Percentiles rank a stretch among this genome's conserved stretches.
Evolutionary conservation across 2,888 invertebrate species (phyloP).

Genomic region (Amiota mariae): DNA sequence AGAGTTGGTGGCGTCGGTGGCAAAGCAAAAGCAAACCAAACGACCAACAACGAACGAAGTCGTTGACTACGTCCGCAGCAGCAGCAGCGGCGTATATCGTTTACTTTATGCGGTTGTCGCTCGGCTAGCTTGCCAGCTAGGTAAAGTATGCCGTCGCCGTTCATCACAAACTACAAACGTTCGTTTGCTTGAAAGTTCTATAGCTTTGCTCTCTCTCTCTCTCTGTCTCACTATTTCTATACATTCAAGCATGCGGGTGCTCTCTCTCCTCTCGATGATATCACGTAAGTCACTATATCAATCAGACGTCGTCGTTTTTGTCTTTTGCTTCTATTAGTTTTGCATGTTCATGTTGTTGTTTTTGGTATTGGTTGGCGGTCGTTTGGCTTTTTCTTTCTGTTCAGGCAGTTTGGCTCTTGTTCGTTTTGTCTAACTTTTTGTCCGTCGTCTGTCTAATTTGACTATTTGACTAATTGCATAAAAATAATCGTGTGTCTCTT

Average conservation of each 20-base stretch:
- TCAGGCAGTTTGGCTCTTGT: not conserved
- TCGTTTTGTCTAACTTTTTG: not conserved
- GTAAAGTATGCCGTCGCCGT: not conserved
- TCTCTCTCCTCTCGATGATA: not conserved
- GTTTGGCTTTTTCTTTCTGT: not conserved
- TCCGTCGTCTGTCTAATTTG: slow-evolving; percentile 17
- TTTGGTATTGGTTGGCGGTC: not conserved
- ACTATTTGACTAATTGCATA: slow-evolving; percentile 60
- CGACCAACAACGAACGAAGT: slow-evolving; percentile 21
- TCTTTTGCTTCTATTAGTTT: slow-evolving; percentile 45
- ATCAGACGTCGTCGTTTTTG: not conserved
- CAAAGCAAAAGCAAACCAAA: not conserved
- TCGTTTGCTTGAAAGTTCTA: not conserved
- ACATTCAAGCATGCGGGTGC: not conserved
- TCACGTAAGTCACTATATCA: no score
- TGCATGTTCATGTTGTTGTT: slow-evolving; percentile 29
- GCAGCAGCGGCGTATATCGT: slow-evolving; percentile 16
- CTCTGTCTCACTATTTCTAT: not conserved
- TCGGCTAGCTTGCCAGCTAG: no score
- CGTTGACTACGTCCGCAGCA: slow-evolving; percentile 34
- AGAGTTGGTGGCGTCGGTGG: slow-evolving; percentile 1
- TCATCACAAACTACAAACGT: not conserved
- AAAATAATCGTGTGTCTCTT: slow-evolving; percentile 43
- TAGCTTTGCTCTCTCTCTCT: slow-evolving; percentile 16
- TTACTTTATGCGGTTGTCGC: slow-evolving; percentile 47